Conservation (phyloP, 2,113 vertebrate genomes). For the Falco punctatus region DNA sequence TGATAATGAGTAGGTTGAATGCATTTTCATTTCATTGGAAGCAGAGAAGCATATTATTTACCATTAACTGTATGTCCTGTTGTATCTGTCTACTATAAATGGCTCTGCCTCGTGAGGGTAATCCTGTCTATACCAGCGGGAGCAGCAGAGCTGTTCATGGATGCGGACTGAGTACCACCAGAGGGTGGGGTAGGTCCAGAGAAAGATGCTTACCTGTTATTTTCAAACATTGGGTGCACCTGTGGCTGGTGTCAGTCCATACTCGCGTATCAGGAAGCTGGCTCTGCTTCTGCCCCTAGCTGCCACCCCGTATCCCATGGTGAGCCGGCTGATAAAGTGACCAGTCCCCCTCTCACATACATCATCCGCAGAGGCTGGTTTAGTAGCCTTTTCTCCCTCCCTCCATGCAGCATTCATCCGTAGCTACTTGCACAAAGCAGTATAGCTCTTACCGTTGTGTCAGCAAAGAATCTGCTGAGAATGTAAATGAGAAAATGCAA, state of each 20-base stretch:
- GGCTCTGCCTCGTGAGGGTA: not conserved
- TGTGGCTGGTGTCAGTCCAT: not conserved
- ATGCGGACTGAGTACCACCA: not conserved
- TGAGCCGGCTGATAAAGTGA: not conserved
- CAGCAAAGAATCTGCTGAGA: not conserved
- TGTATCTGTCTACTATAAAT: not conserved
- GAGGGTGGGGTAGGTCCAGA: not conserved
- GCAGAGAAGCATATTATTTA: not conserved
- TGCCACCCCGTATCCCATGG: not conserved
- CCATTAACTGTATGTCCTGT: not conserved
- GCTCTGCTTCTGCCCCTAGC: not conserved
- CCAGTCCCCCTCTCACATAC: not conserved
- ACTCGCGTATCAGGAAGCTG: rapidly evolving
- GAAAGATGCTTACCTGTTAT: not conserved
- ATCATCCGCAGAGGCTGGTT: not conserved
- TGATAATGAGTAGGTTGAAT: not conserved
- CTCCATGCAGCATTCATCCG: not conserved
- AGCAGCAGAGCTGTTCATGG: not conserved
- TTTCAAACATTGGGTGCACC: not conserved
- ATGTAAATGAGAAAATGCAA: not conserved
- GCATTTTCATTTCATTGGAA: not conserved
- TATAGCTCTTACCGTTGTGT: not conserved
- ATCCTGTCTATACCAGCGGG: not conserved
- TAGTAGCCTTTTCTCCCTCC: not conserved
- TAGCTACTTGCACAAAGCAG: not conserved